These are phyloP conservation scores for Mythimna ferrago DNA, from an alignment of 2,888 invertebrate species.

Conservation along the genomic window DNA sequence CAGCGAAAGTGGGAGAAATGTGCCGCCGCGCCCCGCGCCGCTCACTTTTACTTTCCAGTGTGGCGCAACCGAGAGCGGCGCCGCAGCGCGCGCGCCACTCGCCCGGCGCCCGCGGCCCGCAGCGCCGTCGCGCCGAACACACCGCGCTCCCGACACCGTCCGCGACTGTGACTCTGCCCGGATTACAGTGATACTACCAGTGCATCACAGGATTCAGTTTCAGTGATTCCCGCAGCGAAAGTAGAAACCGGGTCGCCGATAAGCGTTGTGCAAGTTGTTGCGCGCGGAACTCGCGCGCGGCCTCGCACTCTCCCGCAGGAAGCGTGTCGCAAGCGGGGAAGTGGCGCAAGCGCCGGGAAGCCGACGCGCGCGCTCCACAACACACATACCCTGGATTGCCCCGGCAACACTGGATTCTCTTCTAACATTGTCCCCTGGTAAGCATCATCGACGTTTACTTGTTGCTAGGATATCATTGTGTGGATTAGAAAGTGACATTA, in stretches of 20 bases:
- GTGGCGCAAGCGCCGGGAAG: slow-evolving; percentile 89
- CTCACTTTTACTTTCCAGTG: slow-evolving; percentile 90
- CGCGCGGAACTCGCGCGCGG: slow-evolving; percentile 86
- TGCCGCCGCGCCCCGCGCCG: slow-evolving; percentile 86
- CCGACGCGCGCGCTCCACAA: slow-evolving; percentile 81
- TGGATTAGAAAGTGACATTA: slow-evolving; percentile 57
- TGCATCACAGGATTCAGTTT: slow-evolving; percentile 87
- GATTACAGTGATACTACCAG: slow-evolving; percentile 89
- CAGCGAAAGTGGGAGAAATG: slow-evolving; percentile 91
- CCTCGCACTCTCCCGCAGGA: slow-evolving; percentile 90
- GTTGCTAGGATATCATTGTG: slow-evolving; percentile 43
- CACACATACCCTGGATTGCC: slow-evolving; percentile 82
- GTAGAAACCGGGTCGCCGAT: slow-evolving; percentile 85
- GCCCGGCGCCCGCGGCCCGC: slow-evolving; percentile 90
- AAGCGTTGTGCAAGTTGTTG: slow-evolving; percentile 85
- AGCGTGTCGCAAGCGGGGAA: slow-evolving; percentile 89
- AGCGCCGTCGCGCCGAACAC: slow-evolving; percentile 87
- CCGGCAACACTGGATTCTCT: slow-evolving; percentile 76
- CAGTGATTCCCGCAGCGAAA: slow-evolving; percentile 84
- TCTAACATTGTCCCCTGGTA: slow-evolving; percentile 76
- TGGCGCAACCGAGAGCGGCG: slow-evolving; percentile 89
- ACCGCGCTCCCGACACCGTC: slow-evolving; percentile 75
- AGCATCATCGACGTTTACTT: slow-evolving; percentile 65
- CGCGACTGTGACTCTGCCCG: slow-evolving; percentile 83
- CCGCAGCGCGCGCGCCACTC: slow-evolving; percentile 87